Evolutionary conservation across 1,140 invertebrate genomes (phyloP).

Genomic region (Cyclina sinensis): DNA sequence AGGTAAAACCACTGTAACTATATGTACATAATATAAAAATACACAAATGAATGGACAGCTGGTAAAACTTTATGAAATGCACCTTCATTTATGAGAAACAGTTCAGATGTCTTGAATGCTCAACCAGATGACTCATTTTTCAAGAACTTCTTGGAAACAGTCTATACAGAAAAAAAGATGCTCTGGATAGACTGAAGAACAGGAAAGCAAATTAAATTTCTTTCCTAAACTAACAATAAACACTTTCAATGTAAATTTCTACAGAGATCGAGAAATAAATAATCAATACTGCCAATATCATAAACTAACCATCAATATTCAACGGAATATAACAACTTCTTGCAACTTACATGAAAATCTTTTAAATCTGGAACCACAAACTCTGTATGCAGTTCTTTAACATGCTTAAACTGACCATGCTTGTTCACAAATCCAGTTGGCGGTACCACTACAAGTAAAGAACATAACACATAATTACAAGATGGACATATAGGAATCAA

Average conservation of each 20-base stretch:
- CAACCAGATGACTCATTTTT: no score
- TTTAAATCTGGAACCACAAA: constrained; percentile 48
- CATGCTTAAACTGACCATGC: constrained; percentile 4
- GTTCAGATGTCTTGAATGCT: no score
- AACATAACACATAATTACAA: background rate
- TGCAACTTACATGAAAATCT: constrained; percentile 42
- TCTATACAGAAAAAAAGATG: no score
- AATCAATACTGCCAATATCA: background rate
- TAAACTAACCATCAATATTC: background rate
- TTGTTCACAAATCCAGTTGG: constrained; percentile 14
- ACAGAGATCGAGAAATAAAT: background rate
- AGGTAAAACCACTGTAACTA: no score
- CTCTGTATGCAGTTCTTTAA: constrained; percentile 24
- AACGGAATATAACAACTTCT: background rate
- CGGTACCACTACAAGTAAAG: constrained; percentile 28
- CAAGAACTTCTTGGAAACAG: no score
- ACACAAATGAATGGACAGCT: no score
- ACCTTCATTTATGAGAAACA: no score
- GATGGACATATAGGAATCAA: no score
- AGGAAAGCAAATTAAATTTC: no score
- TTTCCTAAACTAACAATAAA: background rate
- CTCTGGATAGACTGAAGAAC: no score
- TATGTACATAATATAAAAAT: no score
- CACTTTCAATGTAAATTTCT: background rate
- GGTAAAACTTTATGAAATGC: no score